phyloP scores from a whole-genome alignment of 2,797 vertebrate species.

The Cyprinodon diabolis region DNA sequence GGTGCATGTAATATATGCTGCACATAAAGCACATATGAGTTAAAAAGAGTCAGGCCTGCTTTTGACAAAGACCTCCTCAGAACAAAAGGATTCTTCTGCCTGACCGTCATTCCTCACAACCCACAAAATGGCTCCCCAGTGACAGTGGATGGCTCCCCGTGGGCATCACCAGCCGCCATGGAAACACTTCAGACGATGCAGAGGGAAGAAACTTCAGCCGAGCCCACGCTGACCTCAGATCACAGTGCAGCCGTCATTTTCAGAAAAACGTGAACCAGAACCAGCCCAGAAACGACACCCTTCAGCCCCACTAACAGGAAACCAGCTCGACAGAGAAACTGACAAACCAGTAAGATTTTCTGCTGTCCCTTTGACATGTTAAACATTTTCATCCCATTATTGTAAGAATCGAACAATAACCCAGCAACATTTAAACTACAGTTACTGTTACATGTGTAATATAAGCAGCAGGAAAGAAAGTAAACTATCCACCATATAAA shows the following conservation, averaged over 20 bases:
- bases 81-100: slow-evolving; percentile 61
- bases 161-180: slow-evolving; percentile 47
- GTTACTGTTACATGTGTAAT: neutral
- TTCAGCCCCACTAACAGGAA: slow-evolving; percentile 3
- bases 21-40: neutral
- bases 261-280: neutral
- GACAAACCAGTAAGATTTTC: neutral
- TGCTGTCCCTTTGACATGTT: neutral
- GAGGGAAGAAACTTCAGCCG: slow-evolving; percentile 32
- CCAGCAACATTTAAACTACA: neutral
- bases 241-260: slow-evolving; percentile 1
- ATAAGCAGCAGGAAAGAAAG: neutral
- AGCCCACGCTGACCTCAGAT: slow-evolving; percentile 9
- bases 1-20: neutral
- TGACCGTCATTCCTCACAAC: slow-evolving; percentile 58
- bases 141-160: slow-evolving; percentile 30
- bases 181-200: slow-evolving; percentile 58
- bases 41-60: neutral
- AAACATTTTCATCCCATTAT: slow-evolving; percentile 24
- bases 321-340: neutral
- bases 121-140: slow-evolving; percentile 71
- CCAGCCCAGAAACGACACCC: neutral
- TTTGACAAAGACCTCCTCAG: slow-evolving; percentile 17
- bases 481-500: neutral
- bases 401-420: neutral